phyloP scores from a whole-genome alignment of 2,888 invertebrate genomes.

The Polia nebulosa region DNA sequence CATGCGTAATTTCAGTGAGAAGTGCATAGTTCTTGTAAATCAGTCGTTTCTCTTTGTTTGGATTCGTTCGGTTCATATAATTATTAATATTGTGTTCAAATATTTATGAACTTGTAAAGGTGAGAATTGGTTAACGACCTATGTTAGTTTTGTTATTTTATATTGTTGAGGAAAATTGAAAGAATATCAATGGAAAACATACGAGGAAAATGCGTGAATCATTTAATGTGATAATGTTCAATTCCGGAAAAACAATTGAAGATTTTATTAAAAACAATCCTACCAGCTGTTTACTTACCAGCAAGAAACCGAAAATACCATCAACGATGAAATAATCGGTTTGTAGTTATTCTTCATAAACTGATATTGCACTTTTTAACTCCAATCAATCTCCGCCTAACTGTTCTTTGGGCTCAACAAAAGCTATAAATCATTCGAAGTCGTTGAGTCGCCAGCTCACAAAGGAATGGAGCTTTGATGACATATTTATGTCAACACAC shows the following conservation, averaged over 20 bases:
- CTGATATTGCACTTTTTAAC: neutral
- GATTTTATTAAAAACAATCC: neutral
- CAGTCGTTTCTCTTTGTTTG: slow-evolving; percentile 51
- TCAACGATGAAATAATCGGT: neutral
- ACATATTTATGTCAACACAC: slow-evolving; percentile 49
- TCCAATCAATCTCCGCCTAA: neutral
- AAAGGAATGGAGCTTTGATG: slow-evolving; percentile 48
- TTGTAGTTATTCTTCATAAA: neutral
- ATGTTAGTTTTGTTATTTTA: slow-evolving; percentile 7
- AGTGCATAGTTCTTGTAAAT: slow-evolving; percentile 66
- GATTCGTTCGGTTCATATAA: slow-evolving; percentile 34
- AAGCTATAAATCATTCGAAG: slow-evolving; percentile 40
- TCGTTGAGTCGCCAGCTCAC: slow-evolving; percentile 34
- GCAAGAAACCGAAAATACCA: neutral
- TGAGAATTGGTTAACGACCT: slow-evolving; percentile 13
- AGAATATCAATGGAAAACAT: neutral
- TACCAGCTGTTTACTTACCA: neutral
- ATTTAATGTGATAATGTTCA: neutral
- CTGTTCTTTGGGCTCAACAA: slow-evolving; percentile 17
- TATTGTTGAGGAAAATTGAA: neutral
- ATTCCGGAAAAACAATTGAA: neutral
- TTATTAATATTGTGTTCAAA: slow-evolving; percentile 42
- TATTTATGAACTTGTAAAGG: slow-evolving; percentile 30
- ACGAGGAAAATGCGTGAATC: neutral
- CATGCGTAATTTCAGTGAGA: slow-evolving; percentile 58